Evolutionary conservation across 2,113 vertebrate species (phyloP), one percentile per base, ranked within the genome.

Genomic region (Platycercus adscitus): DNA sequence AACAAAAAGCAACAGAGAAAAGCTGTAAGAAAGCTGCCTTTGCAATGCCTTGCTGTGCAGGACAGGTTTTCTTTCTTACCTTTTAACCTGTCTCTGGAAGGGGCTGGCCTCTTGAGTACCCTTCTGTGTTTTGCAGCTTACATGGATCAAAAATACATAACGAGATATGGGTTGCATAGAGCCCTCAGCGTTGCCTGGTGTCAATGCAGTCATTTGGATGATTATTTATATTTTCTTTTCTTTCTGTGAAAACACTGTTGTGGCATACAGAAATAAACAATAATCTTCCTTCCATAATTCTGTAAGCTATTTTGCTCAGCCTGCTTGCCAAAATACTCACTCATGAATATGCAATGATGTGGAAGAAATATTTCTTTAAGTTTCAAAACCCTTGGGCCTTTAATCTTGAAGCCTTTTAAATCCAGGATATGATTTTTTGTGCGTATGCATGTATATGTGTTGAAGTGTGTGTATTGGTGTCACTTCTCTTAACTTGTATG

Each of bases 371-470:
- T 83, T 70, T 99, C 98, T 94, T 99, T 98, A 63, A 98, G 97
- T 81, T 94, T 97, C 37, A 97, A 97, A 86, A 96, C 95, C 93
- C 82, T 86, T 95, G 88, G 93, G 95, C 92, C 82, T 96, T 88
- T 86, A 97, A 95, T 99, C 98, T 97, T 98, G 98, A 39, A 99
- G 98, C 70, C 96, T 98, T 98, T 98, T 99, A 95, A 99, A 99
- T 33, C 98, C 97, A 91, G 97, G 97, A 96, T 98, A 98, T 65
- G 98, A 99, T 88, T 88, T 96, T 95, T 89, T 96, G 92, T 95
- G 95, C 3, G 6, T 71, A 41, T 84, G 95, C 95, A 97, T 88
- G 79, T 92, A 41, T 94, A 96, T 96, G 80, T 93, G 92, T 77
- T 92, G 92, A 81, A 93, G 92, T 76, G 66, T 86, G 69, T 86